Conservation (phyloP, 2,113 vertebrate genomes). For the Holacanthus passer region DNA sequence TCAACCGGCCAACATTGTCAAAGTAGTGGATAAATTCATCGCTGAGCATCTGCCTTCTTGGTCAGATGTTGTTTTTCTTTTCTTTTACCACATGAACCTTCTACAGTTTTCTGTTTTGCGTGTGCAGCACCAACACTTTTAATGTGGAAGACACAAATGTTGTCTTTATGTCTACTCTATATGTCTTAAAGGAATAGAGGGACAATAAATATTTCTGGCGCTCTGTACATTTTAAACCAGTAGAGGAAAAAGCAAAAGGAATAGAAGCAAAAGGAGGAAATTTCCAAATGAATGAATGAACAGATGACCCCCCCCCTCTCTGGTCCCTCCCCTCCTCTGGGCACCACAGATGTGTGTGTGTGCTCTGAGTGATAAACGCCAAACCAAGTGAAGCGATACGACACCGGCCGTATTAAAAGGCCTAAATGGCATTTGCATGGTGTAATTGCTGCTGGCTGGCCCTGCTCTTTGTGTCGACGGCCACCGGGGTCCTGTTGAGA, state of each 20-base stretch:
- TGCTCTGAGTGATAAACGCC: constrained; percentile 70
- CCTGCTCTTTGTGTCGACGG: constrained; percentile 70
- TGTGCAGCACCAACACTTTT: neutral
- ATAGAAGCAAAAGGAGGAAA: constrained; percentile 38
- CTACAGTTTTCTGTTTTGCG: neutral
- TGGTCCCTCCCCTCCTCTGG: constrained; percentile 42
- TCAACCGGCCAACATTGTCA: too few species aligned
- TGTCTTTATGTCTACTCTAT: neutral
- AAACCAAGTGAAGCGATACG: constrained; percentile 70
- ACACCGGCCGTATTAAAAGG: constrained; percentile 63
- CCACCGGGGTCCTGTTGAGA: constrained; percentile 71
- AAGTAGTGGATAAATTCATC: too few species aligned
- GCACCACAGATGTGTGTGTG: constrained; percentile 70
- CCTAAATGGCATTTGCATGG: constrained; percentile 78
- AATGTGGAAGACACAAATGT: neutral
- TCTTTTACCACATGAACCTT: neutral
- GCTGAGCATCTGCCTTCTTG: too few species aligned
- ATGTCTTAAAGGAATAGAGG: neutral
- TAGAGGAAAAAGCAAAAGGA: constrained; percentile 9
- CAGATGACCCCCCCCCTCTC: constrained; percentile 62
- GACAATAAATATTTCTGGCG: neutral
- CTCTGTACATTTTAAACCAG: constrained; percentile 10
- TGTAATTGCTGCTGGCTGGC: constrained; percentile 75
- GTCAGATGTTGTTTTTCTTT: neutral
- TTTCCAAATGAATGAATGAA: constrained; percentile 71